phyloP scores from a whole-genome alignment of 2,797 vertebrate species.

The Florisuga fusca region DNA sequence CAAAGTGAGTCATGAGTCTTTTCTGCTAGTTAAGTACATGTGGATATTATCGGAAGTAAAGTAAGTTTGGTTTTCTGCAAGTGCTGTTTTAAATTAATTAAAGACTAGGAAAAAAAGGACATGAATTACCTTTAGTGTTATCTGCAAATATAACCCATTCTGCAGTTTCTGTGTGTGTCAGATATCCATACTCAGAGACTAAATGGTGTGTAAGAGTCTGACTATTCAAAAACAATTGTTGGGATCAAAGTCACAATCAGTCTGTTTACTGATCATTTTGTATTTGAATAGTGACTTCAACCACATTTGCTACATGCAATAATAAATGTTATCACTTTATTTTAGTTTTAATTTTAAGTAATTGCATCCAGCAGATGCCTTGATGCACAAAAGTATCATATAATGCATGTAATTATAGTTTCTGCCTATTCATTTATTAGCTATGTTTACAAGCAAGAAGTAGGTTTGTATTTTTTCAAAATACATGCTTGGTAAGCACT shows the following conservation, averaged over 20 bases:
- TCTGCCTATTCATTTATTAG: conserved; percentile 50
- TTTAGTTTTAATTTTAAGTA: conserved; percentile 42
- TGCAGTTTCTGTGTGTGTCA: not conserved
- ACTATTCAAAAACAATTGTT: not conserved
- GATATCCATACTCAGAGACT: not conserved
- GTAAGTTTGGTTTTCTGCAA: not conserved
- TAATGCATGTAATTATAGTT: conserved; percentile 54
- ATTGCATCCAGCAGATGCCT: not conserved
- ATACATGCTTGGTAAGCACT: conserved; percentile 34
- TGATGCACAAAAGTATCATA: not conserved
- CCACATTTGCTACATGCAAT: not conserved
- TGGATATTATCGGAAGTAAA: not conserved
- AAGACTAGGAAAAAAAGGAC: not conserved
- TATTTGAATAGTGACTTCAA: not conserved
- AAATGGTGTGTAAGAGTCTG: not conserved
- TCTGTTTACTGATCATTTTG: not conserved
- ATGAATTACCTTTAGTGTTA: not conserved
- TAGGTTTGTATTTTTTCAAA: conserved; percentile 49
- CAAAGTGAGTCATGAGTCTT: not conserved
- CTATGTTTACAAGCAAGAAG: not conserved
- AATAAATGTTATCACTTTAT: conserved; percentile 6
- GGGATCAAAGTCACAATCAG: not conserved
- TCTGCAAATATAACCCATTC: not conserved
- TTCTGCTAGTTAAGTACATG: not conserved
- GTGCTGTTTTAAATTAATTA: not conserved